phyloP scores from a whole-genome alignment of 2,888 invertebrate species.

The Lepetodrilus schrolli region DNA sequence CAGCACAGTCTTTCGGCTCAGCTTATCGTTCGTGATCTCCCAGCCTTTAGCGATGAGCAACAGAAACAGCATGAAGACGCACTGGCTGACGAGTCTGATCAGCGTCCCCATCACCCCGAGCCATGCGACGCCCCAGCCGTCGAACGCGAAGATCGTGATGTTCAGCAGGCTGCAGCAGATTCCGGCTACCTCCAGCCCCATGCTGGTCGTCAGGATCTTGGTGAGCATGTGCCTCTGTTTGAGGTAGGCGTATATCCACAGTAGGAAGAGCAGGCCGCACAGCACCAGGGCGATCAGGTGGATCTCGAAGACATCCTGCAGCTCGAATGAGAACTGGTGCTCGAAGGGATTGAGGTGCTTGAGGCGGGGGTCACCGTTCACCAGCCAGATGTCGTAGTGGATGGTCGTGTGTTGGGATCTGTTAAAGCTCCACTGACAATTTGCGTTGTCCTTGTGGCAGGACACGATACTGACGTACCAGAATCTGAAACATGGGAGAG shows the following conservation, averaged over 20 bases:
- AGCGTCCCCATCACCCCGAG: constrained; percentile 92
- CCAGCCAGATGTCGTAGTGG: constrained; percentile 94
- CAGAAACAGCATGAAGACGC: constrained; percentile 93
- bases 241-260: constrained; percentile 92
- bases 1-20: constrained; percentile 88
- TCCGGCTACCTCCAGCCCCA: constrained; percentile 85
- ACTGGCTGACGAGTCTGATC: constrained; percentile 91
- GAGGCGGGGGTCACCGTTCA: constrained; percentile 94
- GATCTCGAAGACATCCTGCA: constrained; percentile 89
- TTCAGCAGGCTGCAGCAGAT: constrained; percentile 84
- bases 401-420: constrained; percentile 74
- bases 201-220: constrained; percentile 89
- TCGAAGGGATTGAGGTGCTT: constrained; percentile 86
- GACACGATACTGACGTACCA: constrained; percentile 97
- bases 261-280: constrained; percentile 89
- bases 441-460: constrained; percentile 81
- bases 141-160: constrained; percentile 90
- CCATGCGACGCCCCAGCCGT: constrained; percentile 90
- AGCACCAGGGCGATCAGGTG: constrained; percentile 89
- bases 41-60: constrained; percentile 95
- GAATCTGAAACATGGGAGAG: constrained; percentile 84
- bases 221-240: constrained; percentile 93
- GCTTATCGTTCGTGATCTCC: constrained; percentile 93
- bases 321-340: constrained; percentile 96
- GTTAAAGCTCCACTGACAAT: constrained; percentile 65